Percentiles rank a stretch among this genome's conserved stretches.
These are phyloP conservation scores for Fundulus diaphanus DNA, from an alignment of 2,797 vertebrate species.

Conservation along the genomic window DNA sequence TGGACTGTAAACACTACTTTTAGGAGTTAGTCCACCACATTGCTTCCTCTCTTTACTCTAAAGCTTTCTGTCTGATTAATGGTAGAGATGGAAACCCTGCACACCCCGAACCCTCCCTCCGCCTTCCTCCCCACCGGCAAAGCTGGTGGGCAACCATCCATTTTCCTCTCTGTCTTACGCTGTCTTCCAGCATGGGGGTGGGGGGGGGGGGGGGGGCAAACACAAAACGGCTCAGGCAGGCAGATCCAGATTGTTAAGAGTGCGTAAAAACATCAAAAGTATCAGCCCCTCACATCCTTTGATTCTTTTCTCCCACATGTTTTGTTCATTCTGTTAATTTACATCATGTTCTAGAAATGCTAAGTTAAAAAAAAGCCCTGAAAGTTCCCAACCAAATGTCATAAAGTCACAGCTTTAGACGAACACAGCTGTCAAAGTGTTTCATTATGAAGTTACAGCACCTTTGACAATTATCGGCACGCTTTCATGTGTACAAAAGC, in stretches of 20 bases:
- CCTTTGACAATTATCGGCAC: no score
- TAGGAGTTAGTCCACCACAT: constrained; percentile 36
- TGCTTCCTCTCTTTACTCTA: constrained; percentile 51
- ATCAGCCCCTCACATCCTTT: constrained; percentile 36
- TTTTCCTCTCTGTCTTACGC: constrained; percentile 44
- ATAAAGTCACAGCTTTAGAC: background rate
- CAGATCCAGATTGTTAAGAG: constrained; percentile 53
- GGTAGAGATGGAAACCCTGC: constrained; percentile 34
- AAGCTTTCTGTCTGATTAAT: constrained; percentile 71
- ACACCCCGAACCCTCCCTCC: background rate
- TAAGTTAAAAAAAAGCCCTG: constrained; percentile 13
- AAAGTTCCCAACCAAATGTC: background rate
- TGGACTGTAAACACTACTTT: constrained; percentile 48
- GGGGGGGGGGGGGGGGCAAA: background rate
- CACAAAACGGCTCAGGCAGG: constrained; percentile 43
- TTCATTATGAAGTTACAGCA: background rate
- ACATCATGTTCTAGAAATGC: constrained; percentile 30
- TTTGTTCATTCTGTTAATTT: constrained; percentile 33
- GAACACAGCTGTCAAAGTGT: background rate
- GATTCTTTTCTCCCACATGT: constrained; percentile 31
- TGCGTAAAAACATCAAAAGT: constrained; percentile 25
- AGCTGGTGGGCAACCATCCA: constrained; percentile 46
- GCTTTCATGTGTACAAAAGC: background rate
- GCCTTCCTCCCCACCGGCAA: constrained; percentile 38
- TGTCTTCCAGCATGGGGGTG: background rate